Percentiles rank a stretch among this genome's conserved stretches.
phyloP scores from a whole-genome alignment of 2,113 vertebrate species.

The Nycticebus coucang region DNA sequence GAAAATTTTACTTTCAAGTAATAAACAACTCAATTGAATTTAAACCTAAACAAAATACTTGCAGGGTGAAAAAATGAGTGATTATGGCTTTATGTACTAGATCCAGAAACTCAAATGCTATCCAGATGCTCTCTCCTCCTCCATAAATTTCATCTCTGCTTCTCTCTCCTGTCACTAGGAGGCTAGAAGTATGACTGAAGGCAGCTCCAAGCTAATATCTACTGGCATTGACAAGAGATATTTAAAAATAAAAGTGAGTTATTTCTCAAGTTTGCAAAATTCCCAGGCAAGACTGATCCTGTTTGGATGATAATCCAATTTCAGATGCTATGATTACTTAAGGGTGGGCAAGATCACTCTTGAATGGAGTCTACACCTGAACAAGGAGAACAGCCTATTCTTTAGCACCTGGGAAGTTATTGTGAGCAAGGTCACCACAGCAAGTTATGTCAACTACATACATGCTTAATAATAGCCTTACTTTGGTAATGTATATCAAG shows the following conservation, averaged over 20 bases:
- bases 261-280: not conserved
- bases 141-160: not conserved
- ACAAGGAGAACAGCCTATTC: not conserved
- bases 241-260: not conserved
- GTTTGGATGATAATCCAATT: not conserved
- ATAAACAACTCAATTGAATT: not conserved
- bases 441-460: not conserved
- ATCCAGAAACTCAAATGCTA: not conserved
- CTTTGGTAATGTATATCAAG: not conserved
- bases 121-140: not conserved
- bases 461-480: not conserved
- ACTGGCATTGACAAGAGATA: not conserved
- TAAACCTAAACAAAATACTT: slow-evolving; percentile 14
- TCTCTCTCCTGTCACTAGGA: not conserved
- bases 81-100: not conserved
- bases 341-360: not conserved
- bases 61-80: not conserved
- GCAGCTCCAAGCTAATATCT: not conserved
- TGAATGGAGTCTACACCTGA: not conserved
- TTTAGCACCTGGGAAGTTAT: not conserved
- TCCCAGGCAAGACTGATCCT: not conserved
- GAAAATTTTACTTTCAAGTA: not conserved
- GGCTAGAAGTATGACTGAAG: not conserved
- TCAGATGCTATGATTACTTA: not conserved
- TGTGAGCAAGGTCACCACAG: not conserved